Evolutionary conservation across 2,113 vertebrate species (phyloP).

Genomic region (Chitala chitala): DNA sequence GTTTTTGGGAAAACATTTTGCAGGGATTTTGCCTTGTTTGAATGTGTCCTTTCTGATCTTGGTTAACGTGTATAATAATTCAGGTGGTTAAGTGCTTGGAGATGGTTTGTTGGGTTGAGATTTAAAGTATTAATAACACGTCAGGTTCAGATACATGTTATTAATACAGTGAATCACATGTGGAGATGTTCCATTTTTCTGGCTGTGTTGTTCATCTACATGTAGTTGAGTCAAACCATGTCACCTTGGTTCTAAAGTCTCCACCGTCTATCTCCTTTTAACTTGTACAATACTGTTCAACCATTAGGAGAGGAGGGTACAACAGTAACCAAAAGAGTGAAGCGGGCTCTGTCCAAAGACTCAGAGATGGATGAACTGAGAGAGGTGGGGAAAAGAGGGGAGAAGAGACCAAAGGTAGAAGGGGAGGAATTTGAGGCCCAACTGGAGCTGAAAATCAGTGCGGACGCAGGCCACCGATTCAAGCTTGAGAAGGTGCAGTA

Average conservation of each 20-base stretch:
- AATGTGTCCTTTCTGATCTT: too few relatives aligned
- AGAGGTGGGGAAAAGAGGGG: constrained; percentile 41
- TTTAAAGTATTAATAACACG: too few relatives aligned
- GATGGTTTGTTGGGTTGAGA: too few relatives aligned
- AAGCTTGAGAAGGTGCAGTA: constrained; percentile 77
- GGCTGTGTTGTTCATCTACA: too few relatives aligned
- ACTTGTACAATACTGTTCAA: neutral
- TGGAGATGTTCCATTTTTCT: too few relatives aligned
- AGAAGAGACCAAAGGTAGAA: constrained; percentile 61
- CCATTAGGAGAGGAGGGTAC: constrained; percentile 32
- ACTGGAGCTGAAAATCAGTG: constrained; percentile 86
- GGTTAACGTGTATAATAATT: too few relatives aligned
- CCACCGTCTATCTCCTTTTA: neutral
- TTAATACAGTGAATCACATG: too few relatives aligned
- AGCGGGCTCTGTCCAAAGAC: constrained; percentile 59
- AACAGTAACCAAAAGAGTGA: constrained; percentile 47
- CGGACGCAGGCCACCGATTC: constrained; percentile 72
- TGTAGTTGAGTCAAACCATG: too few relatives aligned
- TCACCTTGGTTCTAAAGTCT: neutral
- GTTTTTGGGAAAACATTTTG: too few relatives aligned
- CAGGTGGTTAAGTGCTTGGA: too few relatives aligned
- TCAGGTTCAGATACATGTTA: too few relatives aligned
- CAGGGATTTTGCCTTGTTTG: neutral
- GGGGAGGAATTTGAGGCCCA: constrained; percentile 75
- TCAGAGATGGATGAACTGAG: constrained; percentile 27